Evolutionary conservation across 2,113 vertebrate species (phyloP).

Genomic region (Urocitellus parryii): DNA sequence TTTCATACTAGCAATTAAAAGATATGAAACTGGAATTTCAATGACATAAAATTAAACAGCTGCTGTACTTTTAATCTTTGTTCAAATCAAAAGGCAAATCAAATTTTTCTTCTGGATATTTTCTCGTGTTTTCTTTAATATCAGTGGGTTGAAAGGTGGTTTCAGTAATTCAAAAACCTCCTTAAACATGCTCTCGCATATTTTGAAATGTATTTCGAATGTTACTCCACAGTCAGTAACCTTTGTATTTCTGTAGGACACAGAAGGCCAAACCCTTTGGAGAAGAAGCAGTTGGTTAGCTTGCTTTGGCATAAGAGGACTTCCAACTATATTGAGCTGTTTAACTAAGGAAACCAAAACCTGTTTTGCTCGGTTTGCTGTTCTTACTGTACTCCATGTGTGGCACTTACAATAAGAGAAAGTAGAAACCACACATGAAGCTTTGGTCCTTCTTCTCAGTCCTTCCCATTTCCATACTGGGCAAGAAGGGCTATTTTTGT

Average conservation of each 20-base stretch:
- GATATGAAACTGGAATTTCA: conserved; percentile 80
- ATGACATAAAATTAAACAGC: conserved; percentile 85
- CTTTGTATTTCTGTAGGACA: conserved; percentile 56
- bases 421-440: conserved; percentile 84
- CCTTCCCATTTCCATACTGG: conserved; percentile 72
- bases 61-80: conserved; percentile 85
- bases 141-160: conserved; percentile 42
- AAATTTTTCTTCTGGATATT: conserved; percentile 42
- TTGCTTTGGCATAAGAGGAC: conserved; percentile 85
- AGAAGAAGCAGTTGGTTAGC: conserved; percentile 78
- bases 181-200: conserved; percentile 44
- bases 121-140: conserved; percentile 55
- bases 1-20: conserved; percentile 86
- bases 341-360: conserved; percentile 87
- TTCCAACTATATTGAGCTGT: conserved; percentile 84
- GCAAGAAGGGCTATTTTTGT: conserved; percentile 66
- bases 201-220: conserved; percentile 71
- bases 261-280: conserved; percentile 73
- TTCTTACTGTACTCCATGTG: conserved; percentile 85
- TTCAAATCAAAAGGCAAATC: conserved; percentile 84
- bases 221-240: neutral
- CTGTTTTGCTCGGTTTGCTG: conserved; percentile 79
- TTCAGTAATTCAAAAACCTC: conserved; percentile 75
- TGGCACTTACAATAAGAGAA: conserved; percentile 82
- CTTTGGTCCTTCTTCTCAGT: conserved; percentile 72